Evolutionary conservation across 1,140 invertebrate species (phyloP).

Genomic region (Heterodera schachtii): DNA sequence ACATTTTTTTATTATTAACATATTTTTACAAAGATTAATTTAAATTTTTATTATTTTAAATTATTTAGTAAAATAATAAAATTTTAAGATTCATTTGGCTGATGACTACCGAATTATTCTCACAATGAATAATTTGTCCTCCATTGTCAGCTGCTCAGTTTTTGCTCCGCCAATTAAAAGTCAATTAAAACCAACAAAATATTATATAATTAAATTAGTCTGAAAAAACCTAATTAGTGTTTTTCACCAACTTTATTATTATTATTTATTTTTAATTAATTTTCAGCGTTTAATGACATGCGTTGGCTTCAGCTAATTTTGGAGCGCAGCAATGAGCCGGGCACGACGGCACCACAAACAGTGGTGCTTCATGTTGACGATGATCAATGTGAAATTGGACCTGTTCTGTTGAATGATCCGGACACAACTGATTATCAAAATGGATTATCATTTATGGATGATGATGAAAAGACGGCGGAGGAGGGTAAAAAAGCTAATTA

Average conservation of each 20-base stretch:
- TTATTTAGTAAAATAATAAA: too few relatives aligned
- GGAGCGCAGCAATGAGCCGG: slow-evolving; percentile 32
- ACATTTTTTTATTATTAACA: too few relatives aligned
- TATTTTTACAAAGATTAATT: too few relatives aligned
- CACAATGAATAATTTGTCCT: slow-evolving; percentile 51
- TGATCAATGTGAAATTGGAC: slow-evolving; percentile 41
- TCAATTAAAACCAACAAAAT: background rate
- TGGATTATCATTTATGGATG: too few relatives aligned
- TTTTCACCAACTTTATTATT: too few relatives aligned
- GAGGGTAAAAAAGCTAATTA: too few relatives aligned
- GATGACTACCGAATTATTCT: slow-evolving; percentile 53
- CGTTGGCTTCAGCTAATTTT: slow-evolving; percentile 55
- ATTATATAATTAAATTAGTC: too few relatives aligned
- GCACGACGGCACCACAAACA: slow-evolving; percentile 10
- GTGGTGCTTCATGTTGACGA: slow-evolving; percentile 41
- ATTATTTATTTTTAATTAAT: background rate
- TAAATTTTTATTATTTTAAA: too few relatives aligned
- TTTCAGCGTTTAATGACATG: slow-evolving; percentile 58
- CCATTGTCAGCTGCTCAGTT: slow-evolving; percentile 40
- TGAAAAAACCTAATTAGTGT: too few relatives aligned
- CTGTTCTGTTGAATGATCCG: slow-evolving; percentile 15
- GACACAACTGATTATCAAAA: too few relatives aligned
- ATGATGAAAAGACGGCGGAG: too few relatives aligned
- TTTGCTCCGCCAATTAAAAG: slow-evolving; percentile 7
- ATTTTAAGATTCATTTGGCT: slow-evolving; percentile 53